Evolutionary conservation across 1,140 invertebrate species (phyloP).

Genomic region (Monomorium pharaonis): DNA sequence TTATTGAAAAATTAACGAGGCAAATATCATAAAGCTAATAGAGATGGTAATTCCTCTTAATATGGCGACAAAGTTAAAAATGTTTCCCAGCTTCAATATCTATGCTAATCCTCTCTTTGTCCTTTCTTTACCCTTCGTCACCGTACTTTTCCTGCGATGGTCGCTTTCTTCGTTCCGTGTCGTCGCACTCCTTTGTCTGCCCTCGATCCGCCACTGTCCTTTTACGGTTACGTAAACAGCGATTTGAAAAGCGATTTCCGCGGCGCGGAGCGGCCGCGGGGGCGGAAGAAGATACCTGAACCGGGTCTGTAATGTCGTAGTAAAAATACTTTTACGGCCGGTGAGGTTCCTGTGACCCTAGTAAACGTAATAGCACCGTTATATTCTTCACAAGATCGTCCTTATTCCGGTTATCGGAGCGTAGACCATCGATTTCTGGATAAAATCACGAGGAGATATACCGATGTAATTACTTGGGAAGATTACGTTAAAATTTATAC

Average conservation of each 20-base stretch:
- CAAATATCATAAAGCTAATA: neutral
- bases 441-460: neutral
- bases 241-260: slow-evolving; percentile 48
- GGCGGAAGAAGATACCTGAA: slow-evolving; percentile 3
- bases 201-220: slow-evolving; percentile 44
- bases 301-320: slow-evolving; percentile 25
- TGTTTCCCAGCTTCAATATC: slow-evolving; percentile 75
- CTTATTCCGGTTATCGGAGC: slow-evolving; percentile 6
- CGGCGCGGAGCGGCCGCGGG: neutral
- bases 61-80: slow-evolving; percentile 70
- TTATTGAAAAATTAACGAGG: neutral
- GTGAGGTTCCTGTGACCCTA: slow-evolving; percentile 18
- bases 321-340: slow-evolving; percentile 59
- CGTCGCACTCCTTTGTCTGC: slow-evolving; percentile 13
- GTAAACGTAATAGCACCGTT: slow-evolving; percentile 50
- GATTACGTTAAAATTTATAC: slow-evolving; percentile 9
- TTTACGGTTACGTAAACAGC: slow-evolving; percentile 60
- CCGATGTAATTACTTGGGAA: slow-evolving; percentile 6
- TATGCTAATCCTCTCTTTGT: slow-evolving; percentile 73
- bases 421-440: slow-evolving; percentile 7
- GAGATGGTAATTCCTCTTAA: neutral
- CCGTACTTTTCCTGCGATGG: slow-evolving; percentile 32
- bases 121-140: slow-evolving; percentile 56
- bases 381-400: slow-evolving; percentile 29
- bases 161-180: slow-evolving; percentile 55